Base-by-base conservation (phyloP, 2,797 vertebrate genomes). In the Astyanax mexicanus region DNA sequence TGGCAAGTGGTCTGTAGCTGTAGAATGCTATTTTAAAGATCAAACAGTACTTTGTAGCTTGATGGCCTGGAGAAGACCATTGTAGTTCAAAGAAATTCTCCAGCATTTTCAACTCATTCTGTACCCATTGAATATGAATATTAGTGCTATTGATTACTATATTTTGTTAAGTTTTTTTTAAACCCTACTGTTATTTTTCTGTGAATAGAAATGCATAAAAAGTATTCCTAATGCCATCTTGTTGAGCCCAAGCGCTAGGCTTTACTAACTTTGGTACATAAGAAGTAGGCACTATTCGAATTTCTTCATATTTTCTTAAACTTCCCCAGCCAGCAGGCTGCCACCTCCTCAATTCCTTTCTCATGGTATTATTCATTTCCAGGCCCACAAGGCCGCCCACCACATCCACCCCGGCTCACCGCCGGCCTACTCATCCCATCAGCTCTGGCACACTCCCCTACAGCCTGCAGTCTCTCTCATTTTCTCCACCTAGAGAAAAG, bases 201-300 rank as follows among this genome's bases (percentile, higher is more conserved):
- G 29, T 32, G 29, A 2, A 5, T 32, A 29, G 5, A 32, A 32
- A 5, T 2, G 29, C 5, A 32, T 2, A 32, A 32, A 29, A 32
- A 32, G 32, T 2, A 2, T 32, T 32, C 32, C n/a, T 5, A 5
- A 5, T 2, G 29, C 32, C 2, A 5, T 55, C 11, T 12, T 4
- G 5, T 29, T n/a, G 17, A 13, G 17, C 1, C 2, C 10, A 60
- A n/a, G 32, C 1, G 2, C 11, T 44, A 21, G 42, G 12, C 23
- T 17, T 65, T 32, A 12, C 47, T 42, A 40, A n/a, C 11, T 23
- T 23, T 32, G 1, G 8, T 83, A 77, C 75, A 77, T 23, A 81
- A 66, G 69, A 69, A 79, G 83, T 77, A 62, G 79, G 23, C 75
- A 78, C 75, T 81, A 47, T 29, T 15, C 15, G 6, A 49, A 49